These are phyloP conservation scores for Drosophila nigrodunni DNA, from an alignment of 1,140 invertebrate species.

Conservation along the genomic window DNA sequence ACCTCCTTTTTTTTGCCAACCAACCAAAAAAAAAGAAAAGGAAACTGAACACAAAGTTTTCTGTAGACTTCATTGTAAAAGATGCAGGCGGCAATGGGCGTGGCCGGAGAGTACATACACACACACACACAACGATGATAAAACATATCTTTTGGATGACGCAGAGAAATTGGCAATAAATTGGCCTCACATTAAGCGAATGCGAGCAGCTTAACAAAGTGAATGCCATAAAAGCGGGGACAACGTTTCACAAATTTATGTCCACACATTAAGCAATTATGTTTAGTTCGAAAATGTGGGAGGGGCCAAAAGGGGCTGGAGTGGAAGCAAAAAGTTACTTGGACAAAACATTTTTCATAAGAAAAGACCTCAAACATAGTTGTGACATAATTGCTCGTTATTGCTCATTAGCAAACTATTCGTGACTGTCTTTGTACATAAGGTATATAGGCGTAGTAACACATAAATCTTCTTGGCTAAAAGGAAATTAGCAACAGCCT, in stretches of 20 bases:
- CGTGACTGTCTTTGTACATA: constrained; percentile 22
- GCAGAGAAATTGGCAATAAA: constrained; percentile 74
- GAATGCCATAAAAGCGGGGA: constrained; percentile 27
- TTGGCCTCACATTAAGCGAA: constrained; percentile 57
- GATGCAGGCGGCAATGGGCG: constrained; percentile 29
- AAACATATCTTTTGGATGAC: constrained; percentile 36
- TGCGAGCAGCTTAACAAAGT: constrained; percentile 21
- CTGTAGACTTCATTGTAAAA: constrained; percentile 26
- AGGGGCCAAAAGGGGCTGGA: neutral
- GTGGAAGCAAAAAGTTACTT: neutral
- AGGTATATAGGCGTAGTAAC: neutral
- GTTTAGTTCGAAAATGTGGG: neutral
- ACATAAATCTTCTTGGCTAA: too few species aligned
- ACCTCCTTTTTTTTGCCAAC: too few species aligned
- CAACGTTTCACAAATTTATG: constrained; percentile 71
- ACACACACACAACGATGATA: constrained; percentile 4
- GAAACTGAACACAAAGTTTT: constrained; percentile 31
- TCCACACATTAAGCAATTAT: constrained; percentile 65
- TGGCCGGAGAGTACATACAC: neutral
- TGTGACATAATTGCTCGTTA: constrained; percentile 43
- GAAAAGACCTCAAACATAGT: neutral
- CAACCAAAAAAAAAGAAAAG: neutral
- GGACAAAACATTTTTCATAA: constrained; percentile 51
- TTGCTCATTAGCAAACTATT: constrained; percentile 68
- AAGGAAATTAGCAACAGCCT: too few species aligned